These are phyloP conservation scores for Karalla daura DNA, from an alignment of 2,797 vertebrate genomes.

Conservation along the genomic window DNA sequence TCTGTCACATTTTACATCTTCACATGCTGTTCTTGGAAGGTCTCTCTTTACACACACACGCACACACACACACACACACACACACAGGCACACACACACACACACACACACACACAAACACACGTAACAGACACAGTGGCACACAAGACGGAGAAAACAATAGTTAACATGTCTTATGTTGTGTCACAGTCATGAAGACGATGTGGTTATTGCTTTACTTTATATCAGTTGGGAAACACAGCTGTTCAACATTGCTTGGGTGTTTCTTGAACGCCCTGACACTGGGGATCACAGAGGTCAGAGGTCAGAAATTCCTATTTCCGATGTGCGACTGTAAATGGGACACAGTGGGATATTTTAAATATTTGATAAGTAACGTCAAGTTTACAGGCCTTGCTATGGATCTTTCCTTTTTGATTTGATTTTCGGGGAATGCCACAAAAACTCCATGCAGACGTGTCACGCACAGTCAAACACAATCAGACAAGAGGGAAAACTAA, in stretches of 20 bases:
- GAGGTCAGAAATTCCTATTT: slow-evolving; percentile 25
- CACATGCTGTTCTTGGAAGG: slow-evolving; percentile 3
- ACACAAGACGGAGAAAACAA: too few species aligned
- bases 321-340: background rate
- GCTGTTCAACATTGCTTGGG: slow-evolving; percentile 35
- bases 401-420: background rate
- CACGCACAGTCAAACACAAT: background rate
- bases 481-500: background rate
- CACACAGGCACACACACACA: too few species aligned
- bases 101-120: too few species aligned
- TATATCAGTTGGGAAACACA: slow-evolving; percentile 16
- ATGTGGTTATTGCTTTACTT: slow-evolving; percentile 18
- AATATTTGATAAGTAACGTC: background rate
- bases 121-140: too few species aligned
- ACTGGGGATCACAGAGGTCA: slow-evolving; percentile 25
- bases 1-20: background rate
- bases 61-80: too few species aligned
- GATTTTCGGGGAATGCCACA: background rate
- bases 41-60: too few species aligned
- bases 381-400: background rate
- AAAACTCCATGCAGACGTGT: background rate
- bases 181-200: slow-evolving; percentile 5
- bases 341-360: background rate
- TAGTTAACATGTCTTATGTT: background rate
- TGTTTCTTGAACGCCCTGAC: slow-evolving; percentile 17